Conservation (phyloP, 1,140 invertebrate genomes). For the Melanaphis sacchari region DNA sequence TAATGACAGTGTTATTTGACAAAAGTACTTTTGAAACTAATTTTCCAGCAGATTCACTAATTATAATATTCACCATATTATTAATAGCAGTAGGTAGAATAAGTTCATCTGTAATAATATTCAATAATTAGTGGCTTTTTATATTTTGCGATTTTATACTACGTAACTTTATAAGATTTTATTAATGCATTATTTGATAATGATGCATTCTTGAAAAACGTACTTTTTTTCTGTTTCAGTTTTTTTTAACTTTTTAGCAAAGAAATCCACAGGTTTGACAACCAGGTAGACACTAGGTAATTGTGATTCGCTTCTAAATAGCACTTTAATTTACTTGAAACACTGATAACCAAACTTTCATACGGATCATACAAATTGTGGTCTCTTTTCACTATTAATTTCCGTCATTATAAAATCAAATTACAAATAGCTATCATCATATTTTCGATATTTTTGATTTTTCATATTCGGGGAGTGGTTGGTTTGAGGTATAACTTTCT, state of each 20-base stretch:
- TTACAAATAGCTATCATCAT: not conserved
- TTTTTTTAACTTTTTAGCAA: slow-evolving; percentile 36
- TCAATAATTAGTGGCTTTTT: slow-evolving; percentile 60
- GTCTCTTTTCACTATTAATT: not conserved
- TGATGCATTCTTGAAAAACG: slow-evolving; percentile 17
- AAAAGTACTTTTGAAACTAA: slow-evolving; percentile 26
- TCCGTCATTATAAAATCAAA: not conserved
- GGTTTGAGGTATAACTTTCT: not conserved
- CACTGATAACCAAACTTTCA: slow-evolving; percentile 7
- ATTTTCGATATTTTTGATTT: not conserved
- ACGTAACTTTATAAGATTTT: slow-evolving; percentile 61
- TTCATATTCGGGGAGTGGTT: not conserved
- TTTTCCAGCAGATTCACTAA: slow-evolving; percentile 22
- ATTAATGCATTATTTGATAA: slow-evolving; percentile 60
- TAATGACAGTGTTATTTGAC: not conserved
- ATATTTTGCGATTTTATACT: not conserved
- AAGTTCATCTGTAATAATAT: slow-evolving; percentile 63
- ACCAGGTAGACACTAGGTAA: too few relatives aligned
- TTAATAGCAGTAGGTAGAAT: slow-evolving; percentile 61
- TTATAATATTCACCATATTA: slow-evolving; percentile 61
- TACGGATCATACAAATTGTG: not conserved
- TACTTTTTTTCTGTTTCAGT: slow-evolving; percentile 24
- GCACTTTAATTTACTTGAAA: slow-evolving; percentile 35
- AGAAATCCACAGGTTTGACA: slow-evolving; percentile 21
- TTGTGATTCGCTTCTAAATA: slow-evolving; percentile 47